Evolutionary conservation across 1,140 invertebrate species (phyloP), one percentile per base, ranked within the genome.

Genomic region (Tribolium madens): DNA sequence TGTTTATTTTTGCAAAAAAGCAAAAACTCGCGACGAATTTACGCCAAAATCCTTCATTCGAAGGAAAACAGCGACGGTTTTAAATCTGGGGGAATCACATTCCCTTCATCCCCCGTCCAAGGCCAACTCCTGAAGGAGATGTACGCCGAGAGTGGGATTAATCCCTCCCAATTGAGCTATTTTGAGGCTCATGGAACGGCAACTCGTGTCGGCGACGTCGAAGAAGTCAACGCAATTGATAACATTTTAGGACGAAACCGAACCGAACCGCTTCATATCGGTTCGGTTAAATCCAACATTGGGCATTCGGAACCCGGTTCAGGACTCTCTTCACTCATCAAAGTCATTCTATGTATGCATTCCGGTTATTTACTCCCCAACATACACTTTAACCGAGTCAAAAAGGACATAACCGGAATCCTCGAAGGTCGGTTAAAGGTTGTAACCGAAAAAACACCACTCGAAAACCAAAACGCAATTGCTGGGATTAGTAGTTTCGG

Each of bases 161-260:
- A 92, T 68, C 95, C 96, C 0, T 87, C 84, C 1, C 85, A 84
- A 3, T 86, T 99, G n/a, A 90, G 90, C 17, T 99, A 93, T 83
- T 88, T 99, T 9, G 97, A 99, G 86, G 95, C 96, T 68, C 97
- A 98, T 84, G 96, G 96, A 52, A 98, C 97, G 15, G 92, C 90
- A 88, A 93, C 95, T 0, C 88, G 87, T 78, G 92, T 93, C 0
- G 93, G 93, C 15, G 97, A 98, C 86, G 93, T 93, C 76, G 95
- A 98, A 85, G 97, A 99, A 87, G 84, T 96, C 0, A 90, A 92
- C 80, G 94, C 95, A 0, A 91, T 98, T 12, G 92, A 95, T 13
- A 91, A 92, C 80, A 89, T 96, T 2, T 93, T 98, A 82, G 95
- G 93, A 76, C 90, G 88, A 2, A 90, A 90, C 3, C 87, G 93